Evolutionary conservation across 1,140 invertebrate genomes (phyloP).

Genomic region (Eriosoma lanigerum): DNA sequence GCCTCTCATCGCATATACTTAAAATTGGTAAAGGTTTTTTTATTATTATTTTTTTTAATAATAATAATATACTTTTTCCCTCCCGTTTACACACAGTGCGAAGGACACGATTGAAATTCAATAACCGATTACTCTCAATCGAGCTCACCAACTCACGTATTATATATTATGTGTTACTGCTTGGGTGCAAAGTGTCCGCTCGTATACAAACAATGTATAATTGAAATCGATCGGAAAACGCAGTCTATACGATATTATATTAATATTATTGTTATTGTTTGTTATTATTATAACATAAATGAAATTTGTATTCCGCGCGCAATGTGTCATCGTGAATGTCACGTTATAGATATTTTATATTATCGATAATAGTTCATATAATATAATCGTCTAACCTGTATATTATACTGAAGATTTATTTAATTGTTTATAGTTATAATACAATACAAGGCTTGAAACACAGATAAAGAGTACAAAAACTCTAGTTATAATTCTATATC

Average conservation of each 20-base stretch:
- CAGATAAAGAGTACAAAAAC: too few species aligned
- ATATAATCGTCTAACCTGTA: too few species aligned
- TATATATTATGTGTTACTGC: neutral
- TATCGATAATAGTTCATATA: too few species aligned
- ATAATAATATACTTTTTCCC: neutral
- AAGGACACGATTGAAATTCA: constrained; percentile 45
- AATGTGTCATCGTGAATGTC: neutral
- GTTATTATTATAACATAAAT: neutral
- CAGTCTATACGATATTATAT: too few species aligned
- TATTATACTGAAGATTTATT: too few species aligned
- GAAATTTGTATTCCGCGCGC: neutral
- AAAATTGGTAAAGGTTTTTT: constrained; percentile 41
- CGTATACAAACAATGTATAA: neutral
- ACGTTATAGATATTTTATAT: too few species aligned
- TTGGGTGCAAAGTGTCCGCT: neutral
- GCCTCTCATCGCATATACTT: constrained; percentile 42
- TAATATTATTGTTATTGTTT: neutral
- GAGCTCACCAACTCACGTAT: neutral
- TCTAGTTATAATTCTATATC: too few species aligned
- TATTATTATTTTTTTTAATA: constrained; percentile 9
- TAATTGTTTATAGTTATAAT: too few species aligned
- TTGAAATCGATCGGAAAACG: constrained; percentile 2
- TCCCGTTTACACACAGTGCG: neutral
- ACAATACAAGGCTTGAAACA: too few species aligned
- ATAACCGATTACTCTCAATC: constrained; percentile 48